phyloP scores from a whole-genome alignment of 92 coral and sea anemone species.

The Heliopora coerulea region DNA sequence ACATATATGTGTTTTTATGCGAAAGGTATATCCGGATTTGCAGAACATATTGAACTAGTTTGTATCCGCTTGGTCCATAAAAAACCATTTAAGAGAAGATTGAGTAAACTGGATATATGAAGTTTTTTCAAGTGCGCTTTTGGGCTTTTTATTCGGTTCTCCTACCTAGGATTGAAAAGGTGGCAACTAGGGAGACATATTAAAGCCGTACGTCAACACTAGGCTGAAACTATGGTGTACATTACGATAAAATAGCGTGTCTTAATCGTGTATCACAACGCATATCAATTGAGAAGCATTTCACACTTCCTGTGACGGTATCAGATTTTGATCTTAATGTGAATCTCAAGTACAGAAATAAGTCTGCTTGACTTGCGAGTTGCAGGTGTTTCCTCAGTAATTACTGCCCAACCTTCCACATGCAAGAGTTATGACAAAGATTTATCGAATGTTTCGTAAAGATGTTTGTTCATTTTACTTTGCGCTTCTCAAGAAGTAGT shows the following conservation, averaged over 20 bases:
- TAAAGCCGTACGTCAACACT: slow-evolving; percentile 30
- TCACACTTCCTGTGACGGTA: slow-evolving; percentile 35
- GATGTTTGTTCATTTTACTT: neutral
- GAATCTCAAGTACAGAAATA: slow-evolving; percentile 20
- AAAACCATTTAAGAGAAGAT: no score
- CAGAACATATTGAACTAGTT: no score
- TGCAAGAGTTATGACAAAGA: neutral
- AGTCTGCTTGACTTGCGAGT: neutral
- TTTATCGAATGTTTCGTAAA: neutral
- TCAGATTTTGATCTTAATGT: slow-evolving; percentile 40
- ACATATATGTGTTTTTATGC: no score
- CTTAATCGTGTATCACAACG: slow-evolving; percentile 42
- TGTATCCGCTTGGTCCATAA: no score
- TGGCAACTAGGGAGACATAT: slow-evolving; percentile 8
- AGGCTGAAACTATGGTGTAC: slow-evolving; percentile 13
- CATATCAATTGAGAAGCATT: slow-evolving; percentile 27
- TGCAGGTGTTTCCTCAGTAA: slow-evolving; percentile 23
- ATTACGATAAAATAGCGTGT: slow-evolving; percentile 33
- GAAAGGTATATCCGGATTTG: no score
- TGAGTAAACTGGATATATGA: no score
- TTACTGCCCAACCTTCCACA: slow-evolving; percentile 3
- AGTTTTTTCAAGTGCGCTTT: no score
- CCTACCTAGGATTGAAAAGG: slow-evolving; percentile 1
- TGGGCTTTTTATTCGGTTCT: no score
- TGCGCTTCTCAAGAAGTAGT: neutral